Conservation (phyloP, 2,888 invertebrate species). For the Carterocephalus palaemon region DNA sequence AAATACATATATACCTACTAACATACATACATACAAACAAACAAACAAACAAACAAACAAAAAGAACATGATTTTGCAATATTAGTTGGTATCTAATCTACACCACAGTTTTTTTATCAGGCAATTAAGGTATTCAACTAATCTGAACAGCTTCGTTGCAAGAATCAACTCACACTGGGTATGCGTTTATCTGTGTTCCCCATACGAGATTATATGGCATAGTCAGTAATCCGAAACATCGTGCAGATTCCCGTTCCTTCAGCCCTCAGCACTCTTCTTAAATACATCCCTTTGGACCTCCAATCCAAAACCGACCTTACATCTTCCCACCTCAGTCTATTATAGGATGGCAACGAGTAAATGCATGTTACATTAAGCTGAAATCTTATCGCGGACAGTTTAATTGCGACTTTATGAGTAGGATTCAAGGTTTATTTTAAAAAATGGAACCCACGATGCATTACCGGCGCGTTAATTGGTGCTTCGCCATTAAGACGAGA, state of each 20-base stretch:
- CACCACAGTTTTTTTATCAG: too few relatives aligned
- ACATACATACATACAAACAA: too few relatives aligned
- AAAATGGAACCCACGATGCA: conserved; percentile 13
- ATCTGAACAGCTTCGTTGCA: too few relatives aligned
- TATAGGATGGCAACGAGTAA: background rate
- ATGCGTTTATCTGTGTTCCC: conserved; percentile 14
- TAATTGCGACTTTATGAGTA: background rate
- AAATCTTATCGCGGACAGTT: background rate
- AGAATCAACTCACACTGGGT: conserved; percentile 3
- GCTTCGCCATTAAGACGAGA: conserved; percentile 44
- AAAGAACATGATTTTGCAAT: too few relatives aligned
- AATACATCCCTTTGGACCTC: conserved; percentile 12
- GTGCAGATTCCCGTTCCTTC: conserved; percentile 20
- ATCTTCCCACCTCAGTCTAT: conserved; percentile 2
- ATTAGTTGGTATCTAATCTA: too few relatives aligned
- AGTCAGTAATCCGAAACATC: conserved; percentile 22
- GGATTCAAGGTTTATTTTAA: conserved; percentile 3
- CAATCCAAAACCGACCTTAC: conserved; percentile 24
- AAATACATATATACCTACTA: background rate
- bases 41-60: too few relatives aligned
- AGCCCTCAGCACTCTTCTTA: conserved; percentile 23
- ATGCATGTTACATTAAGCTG: conserved; percentile 24
- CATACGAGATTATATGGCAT: conserved; percentile 14
- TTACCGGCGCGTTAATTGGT: conserved; percentile 42
- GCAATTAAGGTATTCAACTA: too few relatives aligned